Conservation (phyloP, 2,888 invertebrate species). For the Clunio marinus region DNA sequence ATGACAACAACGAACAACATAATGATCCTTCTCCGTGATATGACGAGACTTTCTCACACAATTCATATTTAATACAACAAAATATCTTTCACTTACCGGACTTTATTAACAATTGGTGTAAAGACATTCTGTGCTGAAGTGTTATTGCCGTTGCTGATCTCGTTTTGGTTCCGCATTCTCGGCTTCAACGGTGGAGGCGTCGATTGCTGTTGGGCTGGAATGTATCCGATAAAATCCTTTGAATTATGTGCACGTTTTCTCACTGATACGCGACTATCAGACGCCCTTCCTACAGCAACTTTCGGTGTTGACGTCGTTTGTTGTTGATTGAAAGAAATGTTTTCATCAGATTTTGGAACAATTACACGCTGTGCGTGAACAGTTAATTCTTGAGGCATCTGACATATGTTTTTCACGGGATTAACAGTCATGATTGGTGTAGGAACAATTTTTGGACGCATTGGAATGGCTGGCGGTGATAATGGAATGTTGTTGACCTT, state of each 20-base stretch:
- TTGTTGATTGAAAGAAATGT: not conserved
- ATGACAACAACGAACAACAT: conserved; percentile 2
- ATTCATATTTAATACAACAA: not conserved
- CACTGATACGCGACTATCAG: conserved; percentile 42
- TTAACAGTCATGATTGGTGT: conserved; percentile 31
- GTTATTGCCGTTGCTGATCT: conserved; percentile 35
- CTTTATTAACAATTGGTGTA: conserved; percentile 26
- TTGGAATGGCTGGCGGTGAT: conserved; percentile 30
- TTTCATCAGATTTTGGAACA: conserved; percentile 2
- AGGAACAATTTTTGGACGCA: conserved; percentile 30
- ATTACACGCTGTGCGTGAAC: conserved; percentile 31
- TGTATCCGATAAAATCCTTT: conserved; percentile 41
- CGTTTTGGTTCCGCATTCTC: conserved; percentile 26
- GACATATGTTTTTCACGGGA: conserved; percentile 12
- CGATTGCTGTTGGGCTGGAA: conserved; percentile 35
- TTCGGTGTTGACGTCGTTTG: not conserved
- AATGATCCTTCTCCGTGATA: not conserved
- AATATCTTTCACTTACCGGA: conserved; percentile 29
- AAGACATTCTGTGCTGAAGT: conserved; percentile 30
- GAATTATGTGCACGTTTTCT: conserved; percentile 51
- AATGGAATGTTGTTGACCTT: conserved; percentile 21
- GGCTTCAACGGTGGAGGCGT: conserved; percentile 17
- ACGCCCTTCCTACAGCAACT: conserved; percentile 30
- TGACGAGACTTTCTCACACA: not conserved
- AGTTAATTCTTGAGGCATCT: conserved; percentile 23